A percentile compares a stretch with the other conserved stretches of the same genome.
phyloP scores from a whole-genome alignment of 2,888 invertebrate species.

The Nomada fucata region DNA sequence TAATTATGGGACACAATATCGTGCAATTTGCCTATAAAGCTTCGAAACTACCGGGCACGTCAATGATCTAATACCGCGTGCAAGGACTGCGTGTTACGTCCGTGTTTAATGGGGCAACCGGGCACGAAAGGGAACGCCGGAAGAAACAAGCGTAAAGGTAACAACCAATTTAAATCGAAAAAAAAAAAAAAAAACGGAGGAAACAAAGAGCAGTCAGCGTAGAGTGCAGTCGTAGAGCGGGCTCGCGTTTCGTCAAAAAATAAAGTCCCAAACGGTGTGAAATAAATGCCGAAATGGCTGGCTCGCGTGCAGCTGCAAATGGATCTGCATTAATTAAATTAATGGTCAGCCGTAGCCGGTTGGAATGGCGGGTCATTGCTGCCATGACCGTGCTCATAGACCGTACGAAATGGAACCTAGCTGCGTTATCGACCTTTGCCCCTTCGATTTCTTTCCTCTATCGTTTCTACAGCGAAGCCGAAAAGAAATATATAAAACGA shows the following conservation, averaged over 20 bases:
- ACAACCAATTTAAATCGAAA: not conserved
- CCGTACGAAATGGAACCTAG: constrained; percentile 42
- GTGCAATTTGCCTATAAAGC: no score
- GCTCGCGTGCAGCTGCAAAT: constrained; percentile 66
- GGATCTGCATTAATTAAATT: constrained; percentile 73
- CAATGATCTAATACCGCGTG: no score
- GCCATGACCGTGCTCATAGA: constrained; percentile 56
- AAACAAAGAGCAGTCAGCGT: not conserved
- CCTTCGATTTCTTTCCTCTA: constrained; percentile 23
- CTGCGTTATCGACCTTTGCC: constrained; percentile 57
- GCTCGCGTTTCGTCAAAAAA: constrained; percentile 54
- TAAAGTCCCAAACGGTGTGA: constrained; percentile 61
- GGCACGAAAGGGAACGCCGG: no score
- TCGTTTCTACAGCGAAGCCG: not conserved
- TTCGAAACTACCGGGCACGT: no score
- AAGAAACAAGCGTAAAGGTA: no score
- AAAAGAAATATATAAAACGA: not conserved
- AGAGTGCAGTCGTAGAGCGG: not conserved
- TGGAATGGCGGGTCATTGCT: constrained; percentile 63
- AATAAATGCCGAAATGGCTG: constrained; percentile 65
- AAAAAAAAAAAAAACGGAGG: not conserved
- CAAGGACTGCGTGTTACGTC: no score
- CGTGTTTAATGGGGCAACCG: no score
- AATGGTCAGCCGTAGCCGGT: constrained; percentile 63
- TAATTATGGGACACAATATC: no score